Evolutionary conservation across 2,797 vertebrate species (phyloP), one percentile per base, ranked within the genome.

Genomic region (Hyperoplus lanceolatus): DNA sequence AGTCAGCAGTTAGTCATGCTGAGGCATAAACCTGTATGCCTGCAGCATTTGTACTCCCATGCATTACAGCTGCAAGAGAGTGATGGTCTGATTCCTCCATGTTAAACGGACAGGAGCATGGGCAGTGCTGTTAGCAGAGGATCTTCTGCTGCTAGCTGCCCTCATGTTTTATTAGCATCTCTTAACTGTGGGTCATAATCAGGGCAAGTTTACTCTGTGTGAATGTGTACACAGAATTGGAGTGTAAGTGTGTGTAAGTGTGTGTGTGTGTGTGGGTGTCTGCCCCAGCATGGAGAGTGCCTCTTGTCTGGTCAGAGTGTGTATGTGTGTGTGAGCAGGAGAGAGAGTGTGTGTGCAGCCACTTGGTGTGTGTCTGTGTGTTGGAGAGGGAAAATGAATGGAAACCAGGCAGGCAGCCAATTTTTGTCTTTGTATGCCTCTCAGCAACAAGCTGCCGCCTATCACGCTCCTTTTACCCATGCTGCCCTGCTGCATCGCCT

Each of bases 331-430:
- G 66, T 36, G 75, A 39, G 64, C 50, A 68, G 60, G 12, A 57
- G 58, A 38, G 38, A 29, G 70, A 59, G 75, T 72, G 70, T 61
- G 72, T 74, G 78, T 45, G 65, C 43, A 49, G 38, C 38, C 57
- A 45, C 57, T 71, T 75, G 58, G 67, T 83, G 75, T 79, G 70
- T 57, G 45, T 54, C 21, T 70, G 69, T 76, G 76, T 66, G 83
- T 51, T 58, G 60, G 38, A 66, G 72, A 82, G 70, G 54, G 81
- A 87, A 86, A 84, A 87, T 89, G 87, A 93, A 92, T 90, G 89
- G 88, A 90, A 91, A 92, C 77, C 1, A 41, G 92, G 83, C 83
- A 82, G 74, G 38, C 77, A 38, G 89, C 87, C 91, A 93, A 57
- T 61, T 54, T 3, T 29, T 39, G 77, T 69, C 79, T 90, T 81